phyloP scores from a whole-genome alignment of 2,797 vertebrate species.

The Poecilia wingei region DNA sequence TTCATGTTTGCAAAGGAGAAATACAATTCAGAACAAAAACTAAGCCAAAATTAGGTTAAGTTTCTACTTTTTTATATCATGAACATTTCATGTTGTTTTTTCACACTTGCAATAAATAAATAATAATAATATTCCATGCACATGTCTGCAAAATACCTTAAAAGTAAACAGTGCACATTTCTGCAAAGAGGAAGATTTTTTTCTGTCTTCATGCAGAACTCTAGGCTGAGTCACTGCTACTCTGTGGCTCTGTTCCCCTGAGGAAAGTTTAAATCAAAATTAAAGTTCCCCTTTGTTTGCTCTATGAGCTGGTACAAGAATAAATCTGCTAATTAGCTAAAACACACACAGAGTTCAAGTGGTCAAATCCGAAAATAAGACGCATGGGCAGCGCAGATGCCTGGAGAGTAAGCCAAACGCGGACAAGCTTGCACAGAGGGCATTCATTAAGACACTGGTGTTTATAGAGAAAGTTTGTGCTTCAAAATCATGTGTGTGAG shows the following conservation, averaged over 20 bases:
- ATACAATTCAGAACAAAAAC: not conserved
- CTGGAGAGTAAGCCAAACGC: not conserved
- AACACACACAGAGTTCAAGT: constrained; percentile 42
- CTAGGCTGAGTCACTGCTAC: constrained; percentile 25
- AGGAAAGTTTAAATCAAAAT: constrained; percentile 44
- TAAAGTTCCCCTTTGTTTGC: constrained; percentile 53
- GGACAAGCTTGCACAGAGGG: constrained; percentile 3
- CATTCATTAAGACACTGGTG: not conserved
- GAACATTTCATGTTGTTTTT: not conserved
- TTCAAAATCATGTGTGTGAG: constrained; percentile 2
- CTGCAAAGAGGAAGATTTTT: not conserved
- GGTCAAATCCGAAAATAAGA: constrained; percentile 38
- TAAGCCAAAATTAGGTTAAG: not conserved
- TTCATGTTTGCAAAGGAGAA: not conserved
- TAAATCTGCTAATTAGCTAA: constrained; percentile 44
- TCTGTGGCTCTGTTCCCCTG: constrained; percentile 33
- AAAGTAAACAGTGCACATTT: not conserved
- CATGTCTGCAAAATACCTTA: not conserved
- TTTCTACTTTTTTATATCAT: not conserved
- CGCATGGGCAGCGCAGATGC: constrained; percentile 9
- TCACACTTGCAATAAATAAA: not conserved
- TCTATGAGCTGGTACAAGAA: constrained; percentile 40
- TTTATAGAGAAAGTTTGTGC: not conserved
- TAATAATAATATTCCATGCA: not conserved
- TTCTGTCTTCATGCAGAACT: constrained; percentile 14